phyloP scores from a whole-genome alignment of 2,888 invertebrate species.

The Plebejus melissa region DNA sequence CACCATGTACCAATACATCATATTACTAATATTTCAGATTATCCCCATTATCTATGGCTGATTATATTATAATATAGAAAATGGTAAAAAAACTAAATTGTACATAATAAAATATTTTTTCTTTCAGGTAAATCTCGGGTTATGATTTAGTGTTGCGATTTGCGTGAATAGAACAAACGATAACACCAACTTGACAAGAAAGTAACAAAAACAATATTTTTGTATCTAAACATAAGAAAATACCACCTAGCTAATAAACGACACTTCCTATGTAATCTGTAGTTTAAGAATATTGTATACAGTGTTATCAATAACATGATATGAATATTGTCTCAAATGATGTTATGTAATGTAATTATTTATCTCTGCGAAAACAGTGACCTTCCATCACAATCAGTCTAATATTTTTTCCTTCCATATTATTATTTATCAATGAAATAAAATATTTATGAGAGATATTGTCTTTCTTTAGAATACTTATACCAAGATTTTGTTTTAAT shows the following conservation, averaged over 20 bases:
- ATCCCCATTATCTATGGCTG: not conserved
- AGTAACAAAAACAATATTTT: conserved; percentile 11
- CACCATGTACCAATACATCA: not conserved
- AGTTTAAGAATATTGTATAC: not conserved
- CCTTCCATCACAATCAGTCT: not conserved
- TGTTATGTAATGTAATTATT: conserved; percentile 1
- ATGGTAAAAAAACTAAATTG: not conserved
- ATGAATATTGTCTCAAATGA: not conserved
- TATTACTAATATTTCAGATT: not conserved
- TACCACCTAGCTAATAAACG: not conserved
- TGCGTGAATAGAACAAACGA: conserved; percentile 22
- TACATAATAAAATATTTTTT: conserved; percentile 22
- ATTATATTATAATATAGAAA: not conserved
- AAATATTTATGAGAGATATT: conserved; percentile 1
- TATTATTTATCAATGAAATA: not conserved
- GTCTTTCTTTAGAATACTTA: not conserved
- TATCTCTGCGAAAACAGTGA: not conserved
- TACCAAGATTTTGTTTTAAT: not conserved
- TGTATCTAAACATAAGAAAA: not conserved
- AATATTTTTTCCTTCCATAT: not conserved
- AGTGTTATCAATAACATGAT: not conserved
- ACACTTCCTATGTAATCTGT: not conserved
- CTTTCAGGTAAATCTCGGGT: conserved; percentile 11
- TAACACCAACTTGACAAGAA: conserved; percentile 9
- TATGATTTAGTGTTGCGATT: conserved; percentile 5